phyloP scores from a whole-genome alignment of 2,888 invertebrate genomes.

The Cephalotes varians region DNA sequence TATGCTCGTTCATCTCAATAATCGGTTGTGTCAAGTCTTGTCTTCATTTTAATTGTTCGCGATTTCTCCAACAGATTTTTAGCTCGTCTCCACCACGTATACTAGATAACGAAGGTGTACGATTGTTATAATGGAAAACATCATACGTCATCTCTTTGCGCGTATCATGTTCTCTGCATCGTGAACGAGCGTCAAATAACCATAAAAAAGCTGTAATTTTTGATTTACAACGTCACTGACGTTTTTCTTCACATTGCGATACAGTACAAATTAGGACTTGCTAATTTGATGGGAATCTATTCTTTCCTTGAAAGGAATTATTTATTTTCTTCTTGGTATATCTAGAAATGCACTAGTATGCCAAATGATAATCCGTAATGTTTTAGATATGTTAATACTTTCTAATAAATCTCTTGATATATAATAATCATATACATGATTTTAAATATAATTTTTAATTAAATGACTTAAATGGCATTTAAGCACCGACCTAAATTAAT shows the following conservation, averaged over 20 bases:
- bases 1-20: conserved; percentile 13
- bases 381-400: conserved; percentile 41
- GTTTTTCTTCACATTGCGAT: not conserved
- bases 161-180: not conserved
- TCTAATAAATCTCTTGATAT: conserved; percentile 53
- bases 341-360: conserved; percentile 51
- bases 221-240: conserved; percentile 20
- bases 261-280: not conserved
- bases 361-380: conserved; percentile 46
- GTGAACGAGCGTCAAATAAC: not conserved
- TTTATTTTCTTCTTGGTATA: conserved; percentile 36
- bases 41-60: not conserved
- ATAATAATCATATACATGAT: conserved; percentile 53
- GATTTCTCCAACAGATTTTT: conserved; percentile 24
- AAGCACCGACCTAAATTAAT: conserved; percentile 55
- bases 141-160: not conserved
- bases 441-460: conserved; percentile 58
- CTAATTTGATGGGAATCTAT: conserved; percentile 50
- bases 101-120: not conserved
- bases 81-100: not conserved
- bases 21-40: not conserved
- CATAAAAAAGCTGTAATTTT: conserved; percentile 21
- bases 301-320: conserved; percentile 49
- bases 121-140: conserved; percentile 31
- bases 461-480: conserved; percentile 61